Base-by-base conservation (phyloP, 1,140 invertebrate species). In the Magallana angulata region DNA sequence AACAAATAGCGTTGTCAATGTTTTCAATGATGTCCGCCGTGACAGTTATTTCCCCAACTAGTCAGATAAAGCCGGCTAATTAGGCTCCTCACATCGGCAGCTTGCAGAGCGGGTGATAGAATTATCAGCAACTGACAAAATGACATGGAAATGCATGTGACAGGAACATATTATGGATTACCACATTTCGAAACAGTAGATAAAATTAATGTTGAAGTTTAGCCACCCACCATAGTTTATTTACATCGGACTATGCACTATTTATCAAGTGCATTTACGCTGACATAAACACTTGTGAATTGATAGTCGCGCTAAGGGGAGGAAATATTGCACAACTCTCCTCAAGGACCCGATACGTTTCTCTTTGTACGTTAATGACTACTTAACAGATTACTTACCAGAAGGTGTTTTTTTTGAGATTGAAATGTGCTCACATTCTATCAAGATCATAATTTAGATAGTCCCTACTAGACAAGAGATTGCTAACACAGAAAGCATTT, bases 331-430 rank as follows among this genome's bases (percentile, higher is more conserved):
- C 60, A 12, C 68, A 76, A 30, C 18, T 8, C 11, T 36, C 14
- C 24, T 18, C 18, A 76, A 76, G 24, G 68, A 76, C 24, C 5
- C 24, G 36, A 76, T 12, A 76, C 30, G 24, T 30, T 48, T 76
- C 14, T 76, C 68, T 30, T 30, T 76, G 24, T 76, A 36, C 68
- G n/a, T 48, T 76, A 76, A 76, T 76, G 24, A 24, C 68, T 30
- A 76, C 68, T 76, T 76, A 76, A 12, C 11, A 76, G 68, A 76
- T 76, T 62, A 76, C 24, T 12, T 76, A 30, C 1, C 24, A 76
- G 68, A 76, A 30, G 68, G 24, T 76, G 68, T 76, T 76, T 76
- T 76, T 76, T 12, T 76, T 30, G 36, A 76, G 18, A 76, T 76
- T 11, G 68, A 76, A 76, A 36, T 76, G 24, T 30, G 24, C 68